Evolutionary conservation across 1,140 invertebrate genomes (phyloP).

Genomic region (Drosophila leontia): DNA sequence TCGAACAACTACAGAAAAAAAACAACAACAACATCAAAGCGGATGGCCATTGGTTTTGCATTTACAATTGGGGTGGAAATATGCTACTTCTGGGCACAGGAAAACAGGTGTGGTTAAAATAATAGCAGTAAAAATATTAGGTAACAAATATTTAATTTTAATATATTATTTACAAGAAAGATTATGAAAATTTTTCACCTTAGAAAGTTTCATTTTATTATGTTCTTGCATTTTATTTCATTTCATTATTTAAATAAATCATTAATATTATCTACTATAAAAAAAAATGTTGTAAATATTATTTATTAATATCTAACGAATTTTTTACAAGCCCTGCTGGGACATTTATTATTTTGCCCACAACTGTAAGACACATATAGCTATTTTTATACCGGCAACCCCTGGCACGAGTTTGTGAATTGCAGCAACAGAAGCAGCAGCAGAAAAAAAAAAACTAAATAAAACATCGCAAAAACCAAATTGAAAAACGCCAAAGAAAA

Average conservation of each 20-base stretch:
- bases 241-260: background rate
- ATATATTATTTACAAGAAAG: background rate
- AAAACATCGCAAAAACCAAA: slow-evolving; percentile 59
- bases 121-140: too few species aligned
- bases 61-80: slow-evolving; percentile 25
- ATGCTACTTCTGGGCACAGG: slow-evolving; percentile 4
- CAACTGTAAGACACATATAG: slow-evolving; percentile 19
- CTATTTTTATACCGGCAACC: slow-evolving; percentile 64
- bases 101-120: background rate
- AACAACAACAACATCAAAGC: slow-evolving; percentile 55
- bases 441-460: slow-evolving; percentile 9
- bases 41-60: slow-evolving; percentile 32
- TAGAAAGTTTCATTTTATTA: background rate
- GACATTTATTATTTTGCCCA: background rate
- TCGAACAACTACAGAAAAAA: slow-evolving; percentile 2
- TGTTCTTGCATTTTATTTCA: too few species aligned
- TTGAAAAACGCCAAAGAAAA: slow-evolving; percentile 51
- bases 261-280: background rate
- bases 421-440: slow-evolving; percentile 60
- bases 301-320: background rate
- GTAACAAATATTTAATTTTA: background rate
- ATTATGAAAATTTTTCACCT: background rate
- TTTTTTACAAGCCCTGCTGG: background rate
- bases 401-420: slow-evolving; percentile 65
- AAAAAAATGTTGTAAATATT: background rate